Conservation (phyloP, 2,113 vertebrate genomes). For the Benitochromis conjunctus region DNA sequence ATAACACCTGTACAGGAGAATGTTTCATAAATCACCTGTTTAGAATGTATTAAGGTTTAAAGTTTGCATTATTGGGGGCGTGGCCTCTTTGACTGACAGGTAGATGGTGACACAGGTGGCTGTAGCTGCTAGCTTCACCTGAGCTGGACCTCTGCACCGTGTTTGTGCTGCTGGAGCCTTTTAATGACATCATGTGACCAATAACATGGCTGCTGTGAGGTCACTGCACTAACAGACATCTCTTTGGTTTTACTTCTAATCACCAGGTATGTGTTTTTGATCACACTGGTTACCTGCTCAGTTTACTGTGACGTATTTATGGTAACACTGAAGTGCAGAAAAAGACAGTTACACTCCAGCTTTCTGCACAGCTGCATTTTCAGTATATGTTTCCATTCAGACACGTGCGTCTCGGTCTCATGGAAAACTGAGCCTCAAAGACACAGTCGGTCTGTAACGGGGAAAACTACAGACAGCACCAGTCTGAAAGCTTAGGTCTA, state of each 20-base stretch:
- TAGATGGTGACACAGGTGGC: background rate
- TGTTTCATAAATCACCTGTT: background rate
- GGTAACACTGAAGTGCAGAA: background rate
- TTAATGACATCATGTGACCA: background rate
- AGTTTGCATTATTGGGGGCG: background rate
- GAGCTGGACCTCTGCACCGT: background rate
- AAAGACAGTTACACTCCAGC: background rate
- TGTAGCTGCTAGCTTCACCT: background rate
- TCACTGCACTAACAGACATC: background rate
- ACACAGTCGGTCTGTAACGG: fast-evolving
- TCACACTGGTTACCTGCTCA: background rate
- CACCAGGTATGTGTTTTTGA: background rate
- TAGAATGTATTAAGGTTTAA: background rate
- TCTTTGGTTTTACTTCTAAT: background rate
- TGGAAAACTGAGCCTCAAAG: background rate
- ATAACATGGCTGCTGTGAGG: background rate
- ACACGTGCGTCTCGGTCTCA: background rate
- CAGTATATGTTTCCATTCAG: background rate
- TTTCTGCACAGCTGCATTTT: background rate
- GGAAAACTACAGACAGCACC: background rate
- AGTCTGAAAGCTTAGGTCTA: background rate
- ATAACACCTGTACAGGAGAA: no score
- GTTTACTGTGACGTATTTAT: background rate
- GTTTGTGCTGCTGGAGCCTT: background rate
- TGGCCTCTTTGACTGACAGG: background rate